phyloP scores from a whole-genome alignment of 2,797 vertebrate species.

The Intellagama lesueurii region DNA sequence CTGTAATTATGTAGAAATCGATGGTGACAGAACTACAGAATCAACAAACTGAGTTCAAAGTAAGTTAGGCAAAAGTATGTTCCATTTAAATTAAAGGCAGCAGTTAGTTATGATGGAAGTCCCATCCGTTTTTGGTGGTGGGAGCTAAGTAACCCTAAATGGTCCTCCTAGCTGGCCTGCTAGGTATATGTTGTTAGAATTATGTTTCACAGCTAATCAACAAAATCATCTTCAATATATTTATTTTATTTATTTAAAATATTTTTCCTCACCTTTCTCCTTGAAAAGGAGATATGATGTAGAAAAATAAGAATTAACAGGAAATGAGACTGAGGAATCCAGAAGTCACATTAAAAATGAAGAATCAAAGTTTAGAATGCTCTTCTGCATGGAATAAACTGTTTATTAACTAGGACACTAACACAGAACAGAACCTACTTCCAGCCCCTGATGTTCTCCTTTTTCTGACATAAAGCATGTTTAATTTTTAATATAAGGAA shows the following conservation, averaged over 20 bases:
- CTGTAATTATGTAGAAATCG: neutral
- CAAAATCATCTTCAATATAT: neutral
- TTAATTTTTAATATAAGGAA: too few species aligned
- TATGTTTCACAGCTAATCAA: neutral
- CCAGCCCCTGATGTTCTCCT: neutral
- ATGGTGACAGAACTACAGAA: too few species aligned
- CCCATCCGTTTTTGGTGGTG: neutral
- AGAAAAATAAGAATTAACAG: too few species aligned
- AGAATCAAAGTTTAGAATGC: neutral
- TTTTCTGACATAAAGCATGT: neutral
- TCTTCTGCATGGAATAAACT: neutral
- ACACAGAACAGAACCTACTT: neutral
- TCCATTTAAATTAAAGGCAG: neutral
- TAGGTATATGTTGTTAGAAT: conserved; percentile 1
- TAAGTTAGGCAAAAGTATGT: neutral
- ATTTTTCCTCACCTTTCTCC: too few species aligned
- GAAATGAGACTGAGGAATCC: too few species aligned
- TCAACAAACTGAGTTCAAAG: neutral
- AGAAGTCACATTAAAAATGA: too few species aligned
- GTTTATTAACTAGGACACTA: neutral
- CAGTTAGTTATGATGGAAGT: neutral
- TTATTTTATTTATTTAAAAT: too few species aligned
- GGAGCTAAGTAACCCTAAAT: neutral
- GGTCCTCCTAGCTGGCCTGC: neutral
- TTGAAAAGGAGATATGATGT: too few species aligned